A percentile compares a stretch with the other conserved stretches of the same genome.
Evolutionary conservation across 1,140 invertebrate species (phyloP).

Genomic region (Tetramorium alpestre): DNA sequence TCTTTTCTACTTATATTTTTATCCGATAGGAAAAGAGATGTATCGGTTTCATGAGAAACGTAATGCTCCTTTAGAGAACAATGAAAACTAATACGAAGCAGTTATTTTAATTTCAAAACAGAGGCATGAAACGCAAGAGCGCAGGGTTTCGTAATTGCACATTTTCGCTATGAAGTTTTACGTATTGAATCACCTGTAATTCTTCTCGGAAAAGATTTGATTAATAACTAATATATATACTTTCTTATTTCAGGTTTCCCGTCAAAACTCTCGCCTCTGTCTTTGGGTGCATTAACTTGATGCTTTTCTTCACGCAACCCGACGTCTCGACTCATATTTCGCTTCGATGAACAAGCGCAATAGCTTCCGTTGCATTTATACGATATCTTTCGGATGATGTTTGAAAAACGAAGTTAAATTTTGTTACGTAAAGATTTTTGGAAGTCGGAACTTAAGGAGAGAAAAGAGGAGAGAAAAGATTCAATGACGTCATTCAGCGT

Average conservation of each 20-base stretch:
- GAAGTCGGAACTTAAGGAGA: neutral
- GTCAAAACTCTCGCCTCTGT: neutral
- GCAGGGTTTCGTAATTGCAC: neutral
- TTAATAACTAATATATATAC: neutral
- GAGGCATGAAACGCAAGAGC: neutral
- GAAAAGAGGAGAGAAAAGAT: neutral
- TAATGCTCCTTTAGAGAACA: neutral
- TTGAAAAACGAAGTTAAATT: constrained; percentile 15
- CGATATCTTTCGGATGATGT: neutral
- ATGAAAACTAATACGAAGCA: neutral
- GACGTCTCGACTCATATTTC: constrained; percentile 23
- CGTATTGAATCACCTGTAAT: neutral
- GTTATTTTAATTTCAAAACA: neutral
- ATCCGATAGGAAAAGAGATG: neutral
- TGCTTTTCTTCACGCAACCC: neutral
- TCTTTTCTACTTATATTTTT: neutral
- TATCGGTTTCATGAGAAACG: neutral
- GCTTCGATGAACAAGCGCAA: constrained; percentile 1
- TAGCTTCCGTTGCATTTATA: neutral
- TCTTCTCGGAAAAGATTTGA: neutral
- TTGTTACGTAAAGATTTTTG: constrained; percentile 18
- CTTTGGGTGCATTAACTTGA: too few relatives aligned
- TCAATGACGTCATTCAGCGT: neutral
- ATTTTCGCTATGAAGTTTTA: neutral
- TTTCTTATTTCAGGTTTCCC: neutral